These are phyloP conservation scores for Arctopsyche grandis DNA, from an alignment of 1,140 invertebrate species.

Conservation along the genomic window DNA sequence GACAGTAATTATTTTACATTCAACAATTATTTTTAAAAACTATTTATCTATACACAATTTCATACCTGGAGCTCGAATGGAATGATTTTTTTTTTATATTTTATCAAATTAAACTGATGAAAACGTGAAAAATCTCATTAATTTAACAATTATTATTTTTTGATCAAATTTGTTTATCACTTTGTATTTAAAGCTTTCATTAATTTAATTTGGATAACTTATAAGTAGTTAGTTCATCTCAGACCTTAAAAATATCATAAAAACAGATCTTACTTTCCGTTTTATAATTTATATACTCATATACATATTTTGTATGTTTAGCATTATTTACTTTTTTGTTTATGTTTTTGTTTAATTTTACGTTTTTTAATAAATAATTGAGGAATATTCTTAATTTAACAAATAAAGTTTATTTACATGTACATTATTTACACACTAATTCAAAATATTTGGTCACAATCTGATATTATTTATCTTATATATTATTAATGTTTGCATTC, in stretches of 20 bases:
- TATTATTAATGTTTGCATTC: not conserved
- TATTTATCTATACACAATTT: too few relatives aligned
- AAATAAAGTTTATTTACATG: constrained; percentile 6
- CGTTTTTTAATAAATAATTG: not conserved
- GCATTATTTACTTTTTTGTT: too few relatives aligned
- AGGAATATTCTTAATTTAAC: not conserved
- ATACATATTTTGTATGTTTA: too few relatives aligned
- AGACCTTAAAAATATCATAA: too few relatives aligned
- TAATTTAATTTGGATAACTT: not conserved
- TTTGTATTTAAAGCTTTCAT: not conserved
- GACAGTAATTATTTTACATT: too few relatives aligned
- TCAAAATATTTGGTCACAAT: constrained; percentile 29
- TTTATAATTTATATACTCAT: too few relatives aligned
- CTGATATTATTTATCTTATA: not conserved
- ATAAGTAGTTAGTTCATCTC: not conserved
- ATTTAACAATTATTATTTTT: not conserved
- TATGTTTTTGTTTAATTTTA: not conserved
- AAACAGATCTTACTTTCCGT: too few relatives aligned
- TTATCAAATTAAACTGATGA: not conserved
- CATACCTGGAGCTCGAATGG: too few relatives aligned
- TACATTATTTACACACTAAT: constrained; percentile 15
- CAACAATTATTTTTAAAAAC: too few relatives aligned
- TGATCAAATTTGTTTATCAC: not conserved
- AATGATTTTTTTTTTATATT: not conserved
- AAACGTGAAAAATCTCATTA: not conserved